Percentiles rank a stretch among this genome's conserved stretches.
These are phyloP conservation scores for Oceanites oceanicus DNA, from an alignment of 2,113 vertebrate genomes.

Conservation along the genomic window DNA sequence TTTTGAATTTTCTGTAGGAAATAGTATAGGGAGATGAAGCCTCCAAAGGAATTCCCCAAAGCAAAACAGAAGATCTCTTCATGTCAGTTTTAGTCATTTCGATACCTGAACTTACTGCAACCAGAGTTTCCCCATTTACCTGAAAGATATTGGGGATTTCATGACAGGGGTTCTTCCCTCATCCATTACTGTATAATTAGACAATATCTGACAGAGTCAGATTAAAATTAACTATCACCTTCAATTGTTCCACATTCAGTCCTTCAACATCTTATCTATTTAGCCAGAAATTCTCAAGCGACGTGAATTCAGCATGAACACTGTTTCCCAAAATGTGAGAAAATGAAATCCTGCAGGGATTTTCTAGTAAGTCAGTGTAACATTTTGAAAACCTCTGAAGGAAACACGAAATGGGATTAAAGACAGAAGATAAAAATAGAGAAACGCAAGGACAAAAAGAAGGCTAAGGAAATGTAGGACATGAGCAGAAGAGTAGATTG, in stretches of 20 bases:
- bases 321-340: neutral
- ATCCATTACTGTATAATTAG: neutral
- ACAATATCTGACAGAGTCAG: neutral
- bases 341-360: slow-evolving; percentile 33
- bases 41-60: neutral
- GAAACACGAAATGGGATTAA: neutral
- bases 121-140: neutral
- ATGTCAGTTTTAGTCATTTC: neutral
- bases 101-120: neutral
- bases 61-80: neutral
- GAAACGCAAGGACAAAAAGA: neutral
- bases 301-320: neutral
- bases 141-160: neutral
- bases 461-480: neutral
- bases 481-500: neutral
- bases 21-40: neutral
- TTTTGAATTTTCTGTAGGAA: neutral
- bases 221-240: slow-evolving; percentile 6
- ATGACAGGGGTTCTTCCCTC: neutral
- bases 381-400: neutral
- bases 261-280: neutral
- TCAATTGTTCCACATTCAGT: neutral
- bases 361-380: neutral
- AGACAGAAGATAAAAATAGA: slow-evolving; percentile 6
- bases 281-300: neutral